Conservation (phyloP, 1,140 invertebrate species). For the Sarcophaga peregrina region DNA sequence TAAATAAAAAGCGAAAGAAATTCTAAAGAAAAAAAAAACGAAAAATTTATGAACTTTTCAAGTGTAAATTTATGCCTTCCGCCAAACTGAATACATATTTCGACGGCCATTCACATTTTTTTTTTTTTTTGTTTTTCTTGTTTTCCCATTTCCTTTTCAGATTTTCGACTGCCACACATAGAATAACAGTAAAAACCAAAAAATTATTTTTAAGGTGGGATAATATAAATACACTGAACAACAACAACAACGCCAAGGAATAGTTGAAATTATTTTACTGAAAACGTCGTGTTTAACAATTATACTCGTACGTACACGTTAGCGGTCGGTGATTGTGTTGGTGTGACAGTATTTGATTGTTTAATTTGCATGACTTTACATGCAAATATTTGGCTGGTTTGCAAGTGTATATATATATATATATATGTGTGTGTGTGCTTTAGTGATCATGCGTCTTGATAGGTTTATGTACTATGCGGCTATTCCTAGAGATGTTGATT, state of each 20-base stretch:
- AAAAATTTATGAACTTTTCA: slow-evolving; percentile 43
- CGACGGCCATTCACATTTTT: neutral
- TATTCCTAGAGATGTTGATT: too few relatives aligned
- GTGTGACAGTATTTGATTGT: neutral
- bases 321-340: too few relatives aligned
- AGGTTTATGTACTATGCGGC: too few relatives aligned
- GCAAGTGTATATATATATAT: too few relatives aligned
- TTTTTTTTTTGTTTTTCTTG: too few relatives aligned
- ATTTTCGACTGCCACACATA: too few relatives aligned
- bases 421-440: too few relatives aligned
- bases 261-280: neutral
- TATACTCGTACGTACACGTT: too few relatives aligned
- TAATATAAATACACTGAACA: too few relatives aligned
- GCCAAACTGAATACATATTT: slow-evolving; percentile 37
- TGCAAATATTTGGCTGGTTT: neutral
- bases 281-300: slow-evolving; percentile 2
- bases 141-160: neutral
- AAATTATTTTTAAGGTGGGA: too few relatives aligned
- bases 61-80: slow-evolving; percentile 43
- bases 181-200: too few relatives aligned
- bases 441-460: too few relatives aligned
- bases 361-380: neutral
- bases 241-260: neutral
- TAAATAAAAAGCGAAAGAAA: neutral
- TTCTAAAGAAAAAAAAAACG: neutral